Evolutionary conservation across 1,140 invertebrate species (phyloP), one percentile per base, ranked within the genome.

Genomic region (Himalopsyche phryganea): DNA sequence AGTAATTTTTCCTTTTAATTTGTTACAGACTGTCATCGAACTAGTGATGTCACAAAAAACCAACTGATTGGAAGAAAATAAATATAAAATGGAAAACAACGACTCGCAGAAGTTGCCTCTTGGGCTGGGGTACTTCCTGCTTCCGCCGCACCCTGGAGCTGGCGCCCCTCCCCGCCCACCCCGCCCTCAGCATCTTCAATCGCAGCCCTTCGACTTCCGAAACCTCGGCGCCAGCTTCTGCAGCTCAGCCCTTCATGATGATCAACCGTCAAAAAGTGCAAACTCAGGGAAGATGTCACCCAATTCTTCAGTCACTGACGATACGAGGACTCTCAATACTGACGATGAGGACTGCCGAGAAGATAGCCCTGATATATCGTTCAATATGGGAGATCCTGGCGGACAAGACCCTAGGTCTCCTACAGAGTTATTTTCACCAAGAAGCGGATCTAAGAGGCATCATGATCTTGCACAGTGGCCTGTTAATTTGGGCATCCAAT

Each of bases 401-500:
- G 66, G 63, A 48, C 58, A 66, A 52, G 75, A 75, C 56, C 68
- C 71, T 44, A 68, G 73, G 20, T 71, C 73, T n/a, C 69, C 70
- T 19, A 20, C 50, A 7, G 61, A 63, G 10, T 10, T 35, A 1
- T 60, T 53, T 44, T 44, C 38, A 36, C 18, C 49, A 11, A 36
- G 60, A 15, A 23, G 20, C 4, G 67, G 68, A 53, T 71, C 70
- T 56, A 60, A 58, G 19, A 36, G 56, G 6, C 44, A 51, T 11
- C 23, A 42, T 7, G 63, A 65, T 32, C 32, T 62, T 9, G 69
- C 71, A 32, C 76, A 75, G 46, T 78, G 76, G 76, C 94, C 94
- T 0, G 83, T 92, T 14, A 91, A 93, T 56, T 77, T 94, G 49
- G 91, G 91, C 2, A 90, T 90, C 1, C 88, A 93, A 65, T 90